These are phyloP conservation scores for Gasterosteus aculeatus DNA, from an alignment of 2,113 vertebrate genomes.

Conservation along the genomic window DNA sequence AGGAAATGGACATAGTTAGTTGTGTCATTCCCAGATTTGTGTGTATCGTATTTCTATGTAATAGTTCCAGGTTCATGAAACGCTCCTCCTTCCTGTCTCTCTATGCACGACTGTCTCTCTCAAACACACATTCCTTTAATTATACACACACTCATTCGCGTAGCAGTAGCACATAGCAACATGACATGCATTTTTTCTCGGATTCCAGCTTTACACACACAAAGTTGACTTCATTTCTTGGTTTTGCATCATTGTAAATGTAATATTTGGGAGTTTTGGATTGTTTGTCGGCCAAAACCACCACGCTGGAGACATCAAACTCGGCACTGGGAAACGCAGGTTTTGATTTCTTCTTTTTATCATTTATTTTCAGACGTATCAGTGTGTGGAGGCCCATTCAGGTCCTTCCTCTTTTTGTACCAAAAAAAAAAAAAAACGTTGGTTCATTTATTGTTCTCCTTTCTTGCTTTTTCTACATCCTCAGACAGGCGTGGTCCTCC, in stretches of 20 bases:
- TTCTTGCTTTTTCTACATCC: not conserved
- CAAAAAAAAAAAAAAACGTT: not conserved
- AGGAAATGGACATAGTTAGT: slow-evolving; percentile 16
- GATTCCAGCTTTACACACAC: not conserved
- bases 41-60: slow-evolving; percentile 1
- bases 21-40: slow-evolving; percentile 10
- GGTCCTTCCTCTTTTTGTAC: not conserved
- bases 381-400: not conserved
- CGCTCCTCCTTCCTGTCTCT: slow-evolving; percentile 14
- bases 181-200: slow-evolving; percentile 7
- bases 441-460: not conserved
- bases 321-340: not conserved
- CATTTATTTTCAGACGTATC: not conserved
- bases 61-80: not conserved
- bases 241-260: not conserved
- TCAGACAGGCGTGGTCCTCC: slow-evolving; percentile 77
- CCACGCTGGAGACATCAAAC: not conserved
- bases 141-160: not conserved
- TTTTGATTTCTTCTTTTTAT: not conserved
- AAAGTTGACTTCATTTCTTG: not conserved
- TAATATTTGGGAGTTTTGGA: not conserved
- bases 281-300: not conserved
- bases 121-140: not conserved
- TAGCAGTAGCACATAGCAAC: slow-evolving; percentile 8
- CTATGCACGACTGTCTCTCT: not conserved